Conservation (phyloP, 2,113 vertebrate genomes). For the Marcusenius ussheri region DNA sequence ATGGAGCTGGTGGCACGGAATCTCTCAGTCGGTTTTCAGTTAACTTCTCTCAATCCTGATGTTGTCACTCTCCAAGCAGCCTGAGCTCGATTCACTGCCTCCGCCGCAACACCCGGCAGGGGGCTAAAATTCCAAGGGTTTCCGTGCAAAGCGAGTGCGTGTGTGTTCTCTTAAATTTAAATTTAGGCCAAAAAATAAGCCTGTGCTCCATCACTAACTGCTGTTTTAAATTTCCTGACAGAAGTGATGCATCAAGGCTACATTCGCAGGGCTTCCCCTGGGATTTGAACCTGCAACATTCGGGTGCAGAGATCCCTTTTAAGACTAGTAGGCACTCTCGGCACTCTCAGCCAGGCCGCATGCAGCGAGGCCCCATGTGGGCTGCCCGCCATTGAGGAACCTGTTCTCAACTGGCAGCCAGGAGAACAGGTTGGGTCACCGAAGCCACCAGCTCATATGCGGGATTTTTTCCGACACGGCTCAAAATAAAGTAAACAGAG, state of each 20-base stretch:
- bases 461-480: neutral
- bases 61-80: neutral
- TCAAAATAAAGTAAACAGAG: neutral
- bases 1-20: neutral
- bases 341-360: neutral
- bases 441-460: neutral
- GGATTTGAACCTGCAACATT: neutral
- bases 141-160: neutral
- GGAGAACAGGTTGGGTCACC: slow-evolving; percentile 2
- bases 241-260: neutral
- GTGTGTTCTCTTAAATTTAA: neutral
- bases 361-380: neutral
- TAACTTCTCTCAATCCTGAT: neutral
- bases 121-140: neutral
- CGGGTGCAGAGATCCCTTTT: neutral
- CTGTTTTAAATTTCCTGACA: neutral
- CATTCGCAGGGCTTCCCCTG: neutral
- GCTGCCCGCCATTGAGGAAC: neutral
- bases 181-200: neutral
- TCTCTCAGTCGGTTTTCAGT: neutral
- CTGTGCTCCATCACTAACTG: neutral
- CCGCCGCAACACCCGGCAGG: neutral
- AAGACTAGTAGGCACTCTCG: neutral
- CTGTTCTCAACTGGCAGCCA: neutral
- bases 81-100: neutral